Evolutionary conservation across 2,113 vertebrate genomes (phyloP).

Genomic region (Corythornis cristatus): DNA sequence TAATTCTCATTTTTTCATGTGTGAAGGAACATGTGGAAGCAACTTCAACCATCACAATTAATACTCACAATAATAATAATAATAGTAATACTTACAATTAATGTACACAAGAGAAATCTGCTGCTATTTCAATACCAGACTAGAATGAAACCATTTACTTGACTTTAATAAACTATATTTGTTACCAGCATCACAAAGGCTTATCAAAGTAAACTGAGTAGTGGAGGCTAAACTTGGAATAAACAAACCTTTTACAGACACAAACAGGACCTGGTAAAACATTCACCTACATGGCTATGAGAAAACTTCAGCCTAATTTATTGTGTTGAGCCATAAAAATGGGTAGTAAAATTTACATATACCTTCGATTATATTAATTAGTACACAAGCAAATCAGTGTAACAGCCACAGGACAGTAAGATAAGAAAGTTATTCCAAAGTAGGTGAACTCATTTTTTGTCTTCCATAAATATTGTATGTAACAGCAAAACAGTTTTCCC

Average conservation of each 20-base stretch:
- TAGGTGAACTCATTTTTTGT: neutral
- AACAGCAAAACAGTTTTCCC: conserved; percentile 15
- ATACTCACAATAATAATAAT: neutral
- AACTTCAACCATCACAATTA: neutral
- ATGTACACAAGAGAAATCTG: neutral
- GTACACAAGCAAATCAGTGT: neutral
- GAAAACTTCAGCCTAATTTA: neutral
- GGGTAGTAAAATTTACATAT: neutral
- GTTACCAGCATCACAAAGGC: neutral
- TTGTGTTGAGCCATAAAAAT: neutral
- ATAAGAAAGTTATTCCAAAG: neutral
- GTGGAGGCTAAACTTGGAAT: neutral
- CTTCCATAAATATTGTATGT: neutral
- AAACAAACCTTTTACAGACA: neutral
- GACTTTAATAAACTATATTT: neutral
- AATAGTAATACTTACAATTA: too few relatives aligned
- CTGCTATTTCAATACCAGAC: neutral
- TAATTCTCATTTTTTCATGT: neutral
- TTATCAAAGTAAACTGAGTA: neutral
- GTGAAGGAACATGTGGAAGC: neutral
- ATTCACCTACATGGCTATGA: accelerated
- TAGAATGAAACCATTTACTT: neutral
- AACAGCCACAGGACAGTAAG: neutral
- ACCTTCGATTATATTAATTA: neutral
- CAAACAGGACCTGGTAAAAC: neutral